These are phyloP conservation scores for Hydraecia micacea DNA, from an alignment of 2,888 invertebrate genomes.

Conservation along the genomic window DNA sequence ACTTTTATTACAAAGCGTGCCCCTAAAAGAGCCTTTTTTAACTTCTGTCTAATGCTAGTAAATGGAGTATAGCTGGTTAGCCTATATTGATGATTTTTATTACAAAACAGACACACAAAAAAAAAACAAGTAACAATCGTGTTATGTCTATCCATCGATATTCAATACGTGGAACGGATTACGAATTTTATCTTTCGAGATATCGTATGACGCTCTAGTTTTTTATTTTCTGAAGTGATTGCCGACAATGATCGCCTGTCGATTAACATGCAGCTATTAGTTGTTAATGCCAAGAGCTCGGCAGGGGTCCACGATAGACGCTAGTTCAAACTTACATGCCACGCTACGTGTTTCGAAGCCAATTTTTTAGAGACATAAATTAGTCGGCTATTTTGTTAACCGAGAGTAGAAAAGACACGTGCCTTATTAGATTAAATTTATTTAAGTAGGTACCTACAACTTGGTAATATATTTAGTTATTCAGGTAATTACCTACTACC, in stretches of 20 bases:
- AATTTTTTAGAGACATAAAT: slow-evolving; percentile 59
- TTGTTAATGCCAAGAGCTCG: slow-evolving; percentile 76
- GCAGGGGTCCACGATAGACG: slow-evolving; percentile 71
- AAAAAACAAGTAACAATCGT: slow-evolving; percentile 59
- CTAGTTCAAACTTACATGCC: slow-evolving; percentile 67
- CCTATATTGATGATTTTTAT: slow-evolving; percentile 56
- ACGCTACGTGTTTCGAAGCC: slow-evolving; percentile 47
- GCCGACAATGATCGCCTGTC: slow-evolving; percentile 78
- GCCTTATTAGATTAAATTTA: slow-evolving; percentile 46
- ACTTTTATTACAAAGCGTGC: too few species aligned
- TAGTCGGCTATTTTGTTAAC: slow-evolving; percentile 51
- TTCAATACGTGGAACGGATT: slow-evolving; percentile 78
- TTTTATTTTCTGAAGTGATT: slow-evolving; percentile 71
- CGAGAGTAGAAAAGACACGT: slow-evolving; percentile 27
- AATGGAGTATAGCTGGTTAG: too few species aligned
- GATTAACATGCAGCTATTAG: slow-evolving; percentile 80
- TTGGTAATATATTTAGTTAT: neutral
- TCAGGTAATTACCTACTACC: neutral
- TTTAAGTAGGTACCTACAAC: slow-evolving; percentile 6
- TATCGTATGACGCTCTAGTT: slow-evolving; percentile 75
- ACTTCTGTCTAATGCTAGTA: too few species aligned
- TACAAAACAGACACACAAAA: slow-evolving; percentile 54
- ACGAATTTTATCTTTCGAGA: slow-evolving; percentile 74
- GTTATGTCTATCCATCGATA: slow-evolving; percentile 68
- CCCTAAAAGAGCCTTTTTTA: too few species aligned